phyloP scores from a whole-genome alignment of 2,888 invertebrate genomes.

The Melangyna quadrimaculata region DNA sequence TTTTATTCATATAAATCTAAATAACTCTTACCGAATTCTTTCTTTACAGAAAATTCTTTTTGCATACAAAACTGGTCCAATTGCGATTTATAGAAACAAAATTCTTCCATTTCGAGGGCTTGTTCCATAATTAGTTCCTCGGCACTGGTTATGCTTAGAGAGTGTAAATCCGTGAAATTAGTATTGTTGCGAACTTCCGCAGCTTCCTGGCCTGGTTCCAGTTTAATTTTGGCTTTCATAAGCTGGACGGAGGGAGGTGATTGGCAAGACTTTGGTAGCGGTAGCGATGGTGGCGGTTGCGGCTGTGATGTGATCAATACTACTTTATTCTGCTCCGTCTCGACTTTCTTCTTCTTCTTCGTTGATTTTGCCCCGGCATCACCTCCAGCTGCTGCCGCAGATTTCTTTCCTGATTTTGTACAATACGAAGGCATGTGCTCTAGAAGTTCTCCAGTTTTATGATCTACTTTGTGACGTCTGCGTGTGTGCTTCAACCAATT shows the following conservation, averaged over 20 bases:
- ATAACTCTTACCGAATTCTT: conserved; percentile 77
- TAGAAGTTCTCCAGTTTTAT: conserved; percentile 80
- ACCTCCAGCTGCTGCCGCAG: conserved; percentile 73
- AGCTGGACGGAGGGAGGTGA: conserved; percentile 69
- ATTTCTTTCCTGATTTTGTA: conserved; percentile 77
- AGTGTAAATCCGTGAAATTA: conserved; percentile 77
- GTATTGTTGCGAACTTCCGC: neutral
- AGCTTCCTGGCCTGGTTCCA: conserved; percentile 47
- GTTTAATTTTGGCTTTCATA: conserved; percentile 74
- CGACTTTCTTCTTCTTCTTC: conserved; percentile 68
- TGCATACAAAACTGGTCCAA: conserved; percentile 78
- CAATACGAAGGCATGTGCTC: conserved; percentile 80
- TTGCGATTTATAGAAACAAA: conserved; percentile 77
- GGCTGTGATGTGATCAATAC: conserved; percentile 11
- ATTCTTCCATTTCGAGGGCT: conserved; percentile 80
- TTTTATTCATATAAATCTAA: neutral
- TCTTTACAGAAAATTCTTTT: conserved; percentile 76
- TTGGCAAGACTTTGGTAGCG: conserved; percentile 32
- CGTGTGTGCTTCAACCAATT: conserved; percentile 84
- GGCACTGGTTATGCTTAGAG: conserved; percentile 79
- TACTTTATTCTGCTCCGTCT: conserved; percentile 20
- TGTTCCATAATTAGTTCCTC: conserved; percentile 81
- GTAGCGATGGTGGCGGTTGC: conserved; percentile 14
- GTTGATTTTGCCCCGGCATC: conserved; percentile 54
- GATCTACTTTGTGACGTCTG: conserved; percentile 82